Percentiles rank a stretch among this genome's conserved stretches.
phyloP scores from a whole-genome alignment of 30 jellyfish, hydroid and myxozoan species.

The Rhopilema esculentum region DNA sequence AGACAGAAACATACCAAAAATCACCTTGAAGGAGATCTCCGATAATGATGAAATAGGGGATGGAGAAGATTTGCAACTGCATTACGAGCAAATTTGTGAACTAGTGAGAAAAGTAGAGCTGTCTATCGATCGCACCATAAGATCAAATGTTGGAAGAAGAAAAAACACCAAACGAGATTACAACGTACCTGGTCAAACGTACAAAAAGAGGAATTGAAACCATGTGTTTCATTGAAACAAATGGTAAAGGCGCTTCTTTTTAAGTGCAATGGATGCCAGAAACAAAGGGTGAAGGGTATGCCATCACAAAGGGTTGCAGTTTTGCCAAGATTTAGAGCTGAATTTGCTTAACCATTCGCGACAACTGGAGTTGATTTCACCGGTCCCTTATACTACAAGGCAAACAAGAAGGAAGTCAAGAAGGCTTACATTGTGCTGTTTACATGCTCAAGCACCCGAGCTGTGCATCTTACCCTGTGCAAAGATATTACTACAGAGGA shows the following conservation, averaged over 20 bases:
- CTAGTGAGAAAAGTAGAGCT: conserved; percentile 38
- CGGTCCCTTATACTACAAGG: conserved; percentile 60
- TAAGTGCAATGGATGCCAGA: conserved; percentile 20
- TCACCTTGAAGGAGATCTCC: conserved; percentile 11
- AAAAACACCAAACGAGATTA: conserved; percentile 14
- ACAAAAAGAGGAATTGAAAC: conserved; percentile 33
- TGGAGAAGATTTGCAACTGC: conserved; percentile 35
- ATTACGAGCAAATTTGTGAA: conserved; percentile 28
- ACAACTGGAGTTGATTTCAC: conserved; percentile 75
- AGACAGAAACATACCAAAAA: conserved; percentile 18
- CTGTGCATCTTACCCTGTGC: conserved; percentile 66
- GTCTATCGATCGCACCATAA: conserved; percentile 34
- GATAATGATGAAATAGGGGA: not conserved
- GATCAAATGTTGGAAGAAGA: conserved; percentile 49
- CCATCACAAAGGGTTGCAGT: conserved; percentile 8
- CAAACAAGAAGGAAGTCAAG: too few relatives aligned
- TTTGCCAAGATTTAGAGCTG: conserved; percentile 57
- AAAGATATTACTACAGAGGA: conserved; percentile 46
- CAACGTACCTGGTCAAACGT: conserved; percentile 49
- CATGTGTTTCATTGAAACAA: conserved; percentile 17
- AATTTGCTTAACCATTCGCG: conserved; percentile 55
- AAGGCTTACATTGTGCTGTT: conserved; percentile 68
- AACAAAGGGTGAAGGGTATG: too few relatives aligned
- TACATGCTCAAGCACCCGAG: conserved; percentile 77
- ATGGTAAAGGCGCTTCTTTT: not conserved